Evolutionary conservation across 2,888 invertebrate genomes (phyloP), one percentile per base, ranked within the genome.

Genomic region (Pristionchus arcanus): DNA sequence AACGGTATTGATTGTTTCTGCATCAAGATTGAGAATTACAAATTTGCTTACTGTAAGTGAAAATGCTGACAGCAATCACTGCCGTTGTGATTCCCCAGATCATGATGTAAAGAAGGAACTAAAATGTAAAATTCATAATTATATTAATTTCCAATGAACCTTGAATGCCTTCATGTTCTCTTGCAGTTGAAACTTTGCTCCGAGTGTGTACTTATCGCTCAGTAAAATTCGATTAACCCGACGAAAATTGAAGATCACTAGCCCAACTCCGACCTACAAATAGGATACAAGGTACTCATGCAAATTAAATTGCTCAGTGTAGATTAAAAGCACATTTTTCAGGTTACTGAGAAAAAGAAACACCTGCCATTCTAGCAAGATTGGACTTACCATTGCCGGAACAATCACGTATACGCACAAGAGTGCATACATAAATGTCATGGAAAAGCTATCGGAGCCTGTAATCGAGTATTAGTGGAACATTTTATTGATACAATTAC

Each of bases 141-240:
- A 34, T 2, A 19, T 13, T 25, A 21, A 7, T 49, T 77, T 37
- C 13, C 31, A 25, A 49, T 21, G n/a, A 37, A 49, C 81, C 42
- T 49, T 49, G 19, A 81, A 81, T 1, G 81, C 81, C 37, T n/a
- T 81, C 49, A 81, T 49, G 49, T 81, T 81, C n/a, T 81, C 81
- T 49, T 81, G 42, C 7, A 81, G 28, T n/a, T 81, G 81, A 49
- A 49, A 81, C 49, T 81, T 81, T 1, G 34, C 74, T 1, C 74
- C 42, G 21, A 74, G 74, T 4, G 81, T 37, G 81, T 81, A 81
- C 11, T 13, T 9, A 28, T 9, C 11, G 16, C 81, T 81, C 28
- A 81, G 81, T 9, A 81, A 25, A n/a, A 81, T 81, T 2, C 49
- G 25, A 15, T 81, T 81, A 19, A n/a, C 9, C 1, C 81, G 42